Evolutionary conservation across 1,140 invertebrate genomes (phyloP).

Genomic region (Antheraea pernyi): DNA sequence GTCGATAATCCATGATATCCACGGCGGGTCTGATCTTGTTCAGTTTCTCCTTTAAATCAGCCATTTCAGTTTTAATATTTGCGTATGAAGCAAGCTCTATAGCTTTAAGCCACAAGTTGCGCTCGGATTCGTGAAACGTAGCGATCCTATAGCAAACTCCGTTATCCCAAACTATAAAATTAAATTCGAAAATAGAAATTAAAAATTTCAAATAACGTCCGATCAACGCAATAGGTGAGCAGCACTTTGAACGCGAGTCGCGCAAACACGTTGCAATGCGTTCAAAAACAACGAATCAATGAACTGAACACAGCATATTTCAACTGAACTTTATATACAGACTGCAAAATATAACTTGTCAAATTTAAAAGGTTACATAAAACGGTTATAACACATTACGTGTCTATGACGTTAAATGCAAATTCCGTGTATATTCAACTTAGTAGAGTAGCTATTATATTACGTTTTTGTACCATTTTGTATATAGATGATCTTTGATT

Average conservation of each 20-base stretch:
- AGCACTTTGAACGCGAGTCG: not conserved
- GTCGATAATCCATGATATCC: slow-evolving; percentile 84
- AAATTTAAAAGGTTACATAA: not conserved
- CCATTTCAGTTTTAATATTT: slow-evolving; percentile 87
- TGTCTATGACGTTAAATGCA: too few species aligned
- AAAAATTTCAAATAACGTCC: not conserved
- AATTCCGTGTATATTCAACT: too few species aligned
- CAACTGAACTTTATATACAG: too few species aligned
- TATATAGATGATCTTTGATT: too few species aligned
- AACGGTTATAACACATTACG: too few species aligned
- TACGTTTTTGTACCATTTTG: too few species aligned
- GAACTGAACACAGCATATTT: too few species aligned
- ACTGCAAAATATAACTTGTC: too few species aligned
- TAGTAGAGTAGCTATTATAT: too few species aligned
- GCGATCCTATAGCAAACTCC: slow-evolving; percentile 89
- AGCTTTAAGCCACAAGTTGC: slow-evolving; percentile 92
- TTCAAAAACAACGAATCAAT: not conserved
- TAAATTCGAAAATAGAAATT: not conserved
- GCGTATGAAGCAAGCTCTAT: slow-evolving; percentile 93
- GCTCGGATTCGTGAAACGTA: slow-evolving; percentile 88
- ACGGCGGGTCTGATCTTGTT: slow-evolving; percentile 80
- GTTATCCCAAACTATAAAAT: slow-evolving; percentile 87
- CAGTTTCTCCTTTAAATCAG: slow-evolving; percentile 72
- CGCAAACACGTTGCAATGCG: not conserved
- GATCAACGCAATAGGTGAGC: too few species aligned